Evolutionary conservation across 2,113 vertebrate genomes (phyloP).

Genomic region (Crotalus horridus): DNA sequence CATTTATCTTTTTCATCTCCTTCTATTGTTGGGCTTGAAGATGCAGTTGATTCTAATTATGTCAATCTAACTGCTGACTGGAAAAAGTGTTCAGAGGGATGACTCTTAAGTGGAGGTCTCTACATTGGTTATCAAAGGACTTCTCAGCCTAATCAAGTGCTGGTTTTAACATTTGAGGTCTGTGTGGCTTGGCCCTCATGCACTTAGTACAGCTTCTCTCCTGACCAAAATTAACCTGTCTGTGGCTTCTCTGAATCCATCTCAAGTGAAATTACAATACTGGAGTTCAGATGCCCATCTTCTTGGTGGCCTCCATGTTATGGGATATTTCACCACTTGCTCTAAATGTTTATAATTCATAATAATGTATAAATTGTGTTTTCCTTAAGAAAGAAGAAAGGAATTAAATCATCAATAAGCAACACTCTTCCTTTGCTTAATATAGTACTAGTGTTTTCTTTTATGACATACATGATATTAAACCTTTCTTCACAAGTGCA

Average conservation of each 20-base stretch:
- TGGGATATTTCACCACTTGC: neutral
- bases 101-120: neutral
- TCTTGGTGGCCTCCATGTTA: neutral
- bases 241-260: neutral
- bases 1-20: neutral
- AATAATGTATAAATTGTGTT: neutral
- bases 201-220: neutral
- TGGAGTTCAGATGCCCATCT: neutral
- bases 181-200: neutral
- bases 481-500: neutral
- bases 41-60: neutral
- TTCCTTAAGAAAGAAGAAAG: neutral
- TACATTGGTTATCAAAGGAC: neutral
- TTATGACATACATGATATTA: neutral
- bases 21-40: neutral
- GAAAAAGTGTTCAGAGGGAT: neutral
- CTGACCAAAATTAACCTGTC: neutral
- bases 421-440: neutral
- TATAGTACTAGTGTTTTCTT: neutral
- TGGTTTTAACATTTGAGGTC: neutral
- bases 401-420: neutral
- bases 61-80: neutral
- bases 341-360: neutral
- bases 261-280: neutral
- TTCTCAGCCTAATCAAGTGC: neutral